Evolutionary conservation across 37 sponge, comb jelly and placozoan genomes (phyloP), one percentile per base, ranked within the genome.

Genomic region (Dysidea cf. avara): DNA sequence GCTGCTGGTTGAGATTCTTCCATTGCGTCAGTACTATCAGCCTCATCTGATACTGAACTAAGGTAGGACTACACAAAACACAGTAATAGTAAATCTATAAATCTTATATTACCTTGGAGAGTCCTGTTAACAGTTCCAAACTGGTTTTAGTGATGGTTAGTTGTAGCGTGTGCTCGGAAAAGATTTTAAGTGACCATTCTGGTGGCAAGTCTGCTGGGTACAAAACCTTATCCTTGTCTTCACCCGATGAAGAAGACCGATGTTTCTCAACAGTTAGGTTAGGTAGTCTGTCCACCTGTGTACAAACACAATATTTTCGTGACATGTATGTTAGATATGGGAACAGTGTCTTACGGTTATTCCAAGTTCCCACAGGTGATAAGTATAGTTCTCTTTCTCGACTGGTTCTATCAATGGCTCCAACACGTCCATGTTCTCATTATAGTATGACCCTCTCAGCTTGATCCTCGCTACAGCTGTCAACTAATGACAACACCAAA

Each of bases 321-420:
- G 60, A 25, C 12, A 20, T 13, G 18, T n/a, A n/a, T 58, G 18
- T n/a, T 58, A 58, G 18, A 58, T 22, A 58, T 22, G 14, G 64
- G 34, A 26, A 20, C 20, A 11, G 30, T 9, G 11, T 21, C 39
- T 6, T 7, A 81, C 81, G 48, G 52, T 39, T 22, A 65, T 74
- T 22, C 18, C 12, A 5, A 81, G 51, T 7, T 47, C 64, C 81
- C 81, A 81, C 26, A 66, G 29, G 13, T 3, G 33, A 36, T 72
- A 81, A 4, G 34, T 46, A 20, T 11, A n/a, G n/a, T 71, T 66
- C 13, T 56, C 47, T 40, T 43, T 37, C 0, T 68, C 75, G 13
- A 84, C 38, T 39, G 85, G 90, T 53, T 89, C 90, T 25, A 89
- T 39, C 25, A 89, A 1, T 20, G 86, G 76, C 72, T 89, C 90